Evolutionary conservation across 2,797 vertebrate species (phyloP).

Genomic region (Salmo trutta): DNA sequence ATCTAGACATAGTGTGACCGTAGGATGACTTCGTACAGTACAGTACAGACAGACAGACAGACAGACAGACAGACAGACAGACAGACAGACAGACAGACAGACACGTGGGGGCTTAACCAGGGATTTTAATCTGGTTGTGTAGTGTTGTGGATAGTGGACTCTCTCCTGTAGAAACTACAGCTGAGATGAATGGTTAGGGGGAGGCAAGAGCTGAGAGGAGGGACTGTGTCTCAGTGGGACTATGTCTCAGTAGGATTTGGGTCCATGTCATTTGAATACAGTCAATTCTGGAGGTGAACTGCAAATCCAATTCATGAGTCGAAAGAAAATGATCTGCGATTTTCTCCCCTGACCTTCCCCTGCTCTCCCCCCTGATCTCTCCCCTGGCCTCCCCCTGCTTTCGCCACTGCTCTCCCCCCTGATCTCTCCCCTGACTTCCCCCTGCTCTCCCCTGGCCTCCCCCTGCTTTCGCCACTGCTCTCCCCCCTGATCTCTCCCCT

Average conservation of each 20-base stretch:
- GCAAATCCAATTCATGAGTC: background rate
- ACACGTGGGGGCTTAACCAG: background rate
- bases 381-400: slow-evolving; percentile 16
- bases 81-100: too few relatives aligned
- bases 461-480: too few relatives aligned
- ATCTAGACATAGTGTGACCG: slow-evolving; percentile 30
- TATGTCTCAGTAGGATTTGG: background rate
- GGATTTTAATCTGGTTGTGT: background rate
- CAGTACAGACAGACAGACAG: too few relatives aligned
- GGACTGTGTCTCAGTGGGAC: background rate
- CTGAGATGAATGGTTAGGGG: background rate
- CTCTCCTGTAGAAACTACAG: background rate
- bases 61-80: too few relatives aligned
- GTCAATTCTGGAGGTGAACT: background rate
- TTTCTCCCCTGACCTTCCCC: too few relatives aligned
- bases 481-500: too few relatives aligned
- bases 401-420: background rate
- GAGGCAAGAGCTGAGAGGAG: background rate
- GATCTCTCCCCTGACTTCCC: too few relatives aligned
- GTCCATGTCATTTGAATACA: background rate
- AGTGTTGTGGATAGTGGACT: background rate
- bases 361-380: too few relatives aligned
- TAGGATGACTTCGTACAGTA: background rate
- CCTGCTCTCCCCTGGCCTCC: too few relatives aligned
- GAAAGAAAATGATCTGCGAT: too few relatives aligned